Base-by-base conservation (phyloP, 2,888 invertebrate species). In the Hypsopygia costalis region DNA sequence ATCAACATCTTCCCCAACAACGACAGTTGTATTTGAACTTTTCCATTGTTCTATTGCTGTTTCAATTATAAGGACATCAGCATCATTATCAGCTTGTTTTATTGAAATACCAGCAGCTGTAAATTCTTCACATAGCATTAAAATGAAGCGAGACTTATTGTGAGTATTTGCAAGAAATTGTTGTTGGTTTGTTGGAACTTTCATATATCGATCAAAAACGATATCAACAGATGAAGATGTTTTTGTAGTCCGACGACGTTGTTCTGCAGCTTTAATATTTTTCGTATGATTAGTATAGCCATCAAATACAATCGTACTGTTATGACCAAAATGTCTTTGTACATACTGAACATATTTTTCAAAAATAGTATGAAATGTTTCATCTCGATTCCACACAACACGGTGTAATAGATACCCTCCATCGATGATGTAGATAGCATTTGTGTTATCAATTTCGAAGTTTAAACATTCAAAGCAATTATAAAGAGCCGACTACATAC, bases 161-260 rank as follows among this genome's bases (percentile, higher is more conserved):
- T n/a, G n/a, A n/a, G n/a, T 36, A 16, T n/a, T 33, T 10, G 29
- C 29, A 40, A 44, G 25, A 44, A 47, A 47, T 22, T 47, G 35
- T 20, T 58, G 46, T 52, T 52, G 48, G 29, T 36, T 52, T 11
- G 43, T 49, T 33, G 58, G 49, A 43, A 62, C 56, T 51, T 54
- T 60, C 58, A 57, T 58, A 45, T 21, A 11, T 62, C 53, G 46
- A 46, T 62, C 57, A 52, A 65, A 64, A 30, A 60, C 31, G 43
- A 60, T 49, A 34, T 65, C 57, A 43, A 51, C 44, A 47, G 50
- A 47, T 47, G 55, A 57, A 41, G 58, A 58, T 53, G 60, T 55
- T 54, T 40, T 36, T 54, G 11, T 21, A 49, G 44, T 38, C 43
- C 49, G 48, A 46, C 49, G 48, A 37, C 49, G 52, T 47, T 63